Percentiles rank a stretch among this genome's conserved stretches.
phyloP scores from a whole-genome alignment of 2,888 invertebrate species.

The Agonum fuliginosum region DNA sequence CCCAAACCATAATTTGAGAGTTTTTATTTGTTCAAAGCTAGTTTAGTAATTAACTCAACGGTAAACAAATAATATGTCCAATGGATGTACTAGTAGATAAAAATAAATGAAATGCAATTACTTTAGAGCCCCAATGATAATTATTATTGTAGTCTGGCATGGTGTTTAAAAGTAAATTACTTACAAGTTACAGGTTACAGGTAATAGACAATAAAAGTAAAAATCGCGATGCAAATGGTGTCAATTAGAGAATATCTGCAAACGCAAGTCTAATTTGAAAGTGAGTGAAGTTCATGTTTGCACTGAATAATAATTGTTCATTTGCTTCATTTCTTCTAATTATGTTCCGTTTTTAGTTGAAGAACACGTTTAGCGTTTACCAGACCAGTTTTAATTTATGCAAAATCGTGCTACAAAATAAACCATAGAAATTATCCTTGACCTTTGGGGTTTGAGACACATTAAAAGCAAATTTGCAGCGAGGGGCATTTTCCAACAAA shows the following conservation, averaged over 20 bases:
- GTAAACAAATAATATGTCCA: no score
- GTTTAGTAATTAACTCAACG: no score
- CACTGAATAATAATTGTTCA: constrained; percentile 19
- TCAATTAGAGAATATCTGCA: neutral
- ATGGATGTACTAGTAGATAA: no score
- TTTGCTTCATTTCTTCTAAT: constrained; percentile 20
- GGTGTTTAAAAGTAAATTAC: no score
- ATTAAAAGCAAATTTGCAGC: constrained; percentile 46
- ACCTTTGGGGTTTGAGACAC: constrained; percentile 39
- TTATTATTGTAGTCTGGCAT: no score
- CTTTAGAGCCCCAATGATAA: no score
- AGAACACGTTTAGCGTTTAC: constrained; percentile 6
- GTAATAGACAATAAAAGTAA: no score
- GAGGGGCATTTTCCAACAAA: neutral
- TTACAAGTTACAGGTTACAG: no score
- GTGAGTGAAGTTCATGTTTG: constrained; percentile 6
- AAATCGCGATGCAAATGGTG: neutral
- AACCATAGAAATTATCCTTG: constrained; percentile 50
- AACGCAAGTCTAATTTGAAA: neutral
- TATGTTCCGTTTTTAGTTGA: constrained; percentile 17
- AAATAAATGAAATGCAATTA: no score
- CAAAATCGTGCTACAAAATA: constrained; percentile 34
- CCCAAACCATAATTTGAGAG: no score
- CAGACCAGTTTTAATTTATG: constrained; percentile 24
- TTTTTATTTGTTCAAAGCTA: no score